phyloP scores from a whole-genome alignment of 2,797 vertebrate species.

The Otolemur crassicaudatus region DNA sequence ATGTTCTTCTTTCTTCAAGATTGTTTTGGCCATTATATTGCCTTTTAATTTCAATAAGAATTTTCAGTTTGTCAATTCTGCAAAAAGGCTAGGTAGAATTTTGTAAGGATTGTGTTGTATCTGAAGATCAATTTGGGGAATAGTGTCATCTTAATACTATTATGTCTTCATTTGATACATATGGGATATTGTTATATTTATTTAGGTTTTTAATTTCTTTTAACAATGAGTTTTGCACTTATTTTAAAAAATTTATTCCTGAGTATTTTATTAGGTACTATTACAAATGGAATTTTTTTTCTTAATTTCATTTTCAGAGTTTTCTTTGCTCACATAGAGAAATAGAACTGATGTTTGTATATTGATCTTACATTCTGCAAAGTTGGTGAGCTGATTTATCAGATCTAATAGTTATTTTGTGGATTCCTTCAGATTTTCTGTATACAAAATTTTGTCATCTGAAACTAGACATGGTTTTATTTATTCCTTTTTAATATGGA shows the following conservation, averaged over 20 bases:
- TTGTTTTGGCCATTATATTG: not conserved
- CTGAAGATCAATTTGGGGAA: not conserved
- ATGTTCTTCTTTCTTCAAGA: not conserved
- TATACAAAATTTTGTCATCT: not conserved
- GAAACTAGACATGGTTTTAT: not conserved
- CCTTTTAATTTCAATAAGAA: not conserved
- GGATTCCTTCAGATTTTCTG: not conserved
- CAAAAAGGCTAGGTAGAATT: not conserved
- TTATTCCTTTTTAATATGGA: not conserved
- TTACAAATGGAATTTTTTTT: not conserved
- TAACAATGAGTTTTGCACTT: not conserved
- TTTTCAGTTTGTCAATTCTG: not conserved
- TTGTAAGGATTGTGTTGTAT: not conserved
- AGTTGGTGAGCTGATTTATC: not conserved
- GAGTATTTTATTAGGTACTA: not conserved
- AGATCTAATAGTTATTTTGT: not conserved
- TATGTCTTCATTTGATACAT: not conserved
- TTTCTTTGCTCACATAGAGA: not conserved
- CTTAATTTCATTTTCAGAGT: not conserved
- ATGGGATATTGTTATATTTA: not conserved
- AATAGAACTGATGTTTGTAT: not conserved
- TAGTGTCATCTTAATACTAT: conserved; percentile 1
- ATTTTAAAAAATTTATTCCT: not conserved
- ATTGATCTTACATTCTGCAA: not conserved
- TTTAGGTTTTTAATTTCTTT: not conserved